phyloP scores from a whole-genome alignment of 2,888 invertebrate species.

The Sarcophaga carnaria region DNA sequence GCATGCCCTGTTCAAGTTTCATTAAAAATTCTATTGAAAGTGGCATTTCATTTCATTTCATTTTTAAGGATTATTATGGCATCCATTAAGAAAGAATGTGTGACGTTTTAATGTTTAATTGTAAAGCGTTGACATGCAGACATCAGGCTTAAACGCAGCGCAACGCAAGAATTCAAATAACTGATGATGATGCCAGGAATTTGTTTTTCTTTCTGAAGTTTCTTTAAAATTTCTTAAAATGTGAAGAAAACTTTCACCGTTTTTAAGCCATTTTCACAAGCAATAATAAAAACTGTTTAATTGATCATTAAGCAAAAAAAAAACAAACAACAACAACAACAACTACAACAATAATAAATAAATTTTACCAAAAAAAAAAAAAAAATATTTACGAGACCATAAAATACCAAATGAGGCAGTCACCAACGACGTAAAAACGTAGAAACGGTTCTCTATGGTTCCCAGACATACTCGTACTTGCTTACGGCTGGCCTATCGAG shows the following conservation, averaged over 20 bases:
- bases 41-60: slow-evolving; percentile 38
- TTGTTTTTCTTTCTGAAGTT: too few species aligned
- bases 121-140: slow-evolving; percentile 27
- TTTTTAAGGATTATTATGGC: slow-evolving; percentile 15
- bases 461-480: too few species aligned
- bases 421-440: too few species aligned
- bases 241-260: slow-evolving; percentile 39
- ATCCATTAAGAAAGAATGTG: background rate
- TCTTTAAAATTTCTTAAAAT: background rate
- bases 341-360: background rate
- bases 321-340: slow-evolving; percentile 29
- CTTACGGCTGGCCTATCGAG: background rate
- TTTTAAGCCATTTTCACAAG: slow-evolving; percentile 33
- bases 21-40: slow-evolving; percentile 51
- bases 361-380: background rate
- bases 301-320: slow-evolving; percentile 57
- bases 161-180: too few species aligned
- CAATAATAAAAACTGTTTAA: slow-evolving; percentile 48
- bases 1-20: slow-evolving; percentile 1
- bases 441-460: too few species aligned
- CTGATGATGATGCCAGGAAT: too few species aligned
- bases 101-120: slow-evolving; percentile 29
- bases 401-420: background rate
- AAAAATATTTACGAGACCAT: background rate
- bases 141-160: too few species aligned